Evolutionary conservation across 2,888 invertebrate genomes (phyloP), one percentile per base, ranked within the genome.

Genomic region (Patella depressa): DNA sequence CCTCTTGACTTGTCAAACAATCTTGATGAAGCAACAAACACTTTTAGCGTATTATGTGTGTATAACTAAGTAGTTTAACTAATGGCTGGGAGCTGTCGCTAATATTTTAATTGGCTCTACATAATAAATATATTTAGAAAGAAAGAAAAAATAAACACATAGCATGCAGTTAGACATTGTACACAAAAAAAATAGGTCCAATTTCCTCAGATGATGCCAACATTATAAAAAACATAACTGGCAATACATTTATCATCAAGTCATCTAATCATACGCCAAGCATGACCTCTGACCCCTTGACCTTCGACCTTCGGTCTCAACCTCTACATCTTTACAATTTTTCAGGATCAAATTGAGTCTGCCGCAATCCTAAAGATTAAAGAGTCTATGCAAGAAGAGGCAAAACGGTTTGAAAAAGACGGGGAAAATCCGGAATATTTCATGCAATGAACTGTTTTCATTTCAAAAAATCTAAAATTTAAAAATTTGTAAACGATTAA

Each of bases 341-440:
- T 89, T 85, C 90, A 91, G 91, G 90, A 90, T 82, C 90, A 98
- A 94, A 98, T 96, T 92, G 98, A 98, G 94, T 98, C 98, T 91
- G 98, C 98, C 92, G 99, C 98, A 94, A 99, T 99, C 93, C 95
- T 98, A 94, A 99, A 99, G 95, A 99, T 99, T 93, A 99, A 99
- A 94, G 98, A 98, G 94, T 98, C 97, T 94, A 98, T 99, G 98
- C 98, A 99, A 93, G 98, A 99, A 93, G 99, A 99, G 93, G 98
- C 98, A 93, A 98, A 98, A 94, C 96, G 98, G 93, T 91, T 91
- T 85, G 91, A 91, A 88, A 91, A 91, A 87, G 88, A 89, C 80
- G 85, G 86, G 77, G 87, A 87, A 77, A 85, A 86, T 79, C 85
- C 86, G 75, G 88, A 87, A 79, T 88, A 85, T 86, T 89, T 85